A percentile compares a stretch with the other conserved stretches of the same genome.
Evolutionary conservation across 2,888 invertebrate genomes (phyloP).

Genomic region (Hylaea fasciaria): DNA sequence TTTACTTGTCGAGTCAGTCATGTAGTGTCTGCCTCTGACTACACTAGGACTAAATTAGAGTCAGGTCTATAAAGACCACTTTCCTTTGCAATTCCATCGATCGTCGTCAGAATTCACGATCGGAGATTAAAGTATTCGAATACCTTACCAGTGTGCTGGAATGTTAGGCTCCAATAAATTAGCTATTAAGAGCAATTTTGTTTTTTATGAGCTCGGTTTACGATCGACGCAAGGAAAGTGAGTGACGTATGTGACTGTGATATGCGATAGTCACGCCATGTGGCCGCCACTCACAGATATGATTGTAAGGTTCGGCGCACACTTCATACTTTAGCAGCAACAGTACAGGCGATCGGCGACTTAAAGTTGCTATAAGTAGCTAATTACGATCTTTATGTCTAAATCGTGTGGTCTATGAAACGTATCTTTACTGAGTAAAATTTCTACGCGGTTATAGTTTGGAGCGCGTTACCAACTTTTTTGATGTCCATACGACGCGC

Average conservation of each 20-base stretch:
- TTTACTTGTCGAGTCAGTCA: too few species aligned
- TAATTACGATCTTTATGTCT: too few species aligned
- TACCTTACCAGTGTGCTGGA: background rate
- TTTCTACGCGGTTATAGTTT: too few species aligned
- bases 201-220: background rate
- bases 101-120: conserved; percentile 2
- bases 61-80: too few species aligned
- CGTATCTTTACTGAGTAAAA: too few species aligned
- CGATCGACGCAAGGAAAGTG: conserved; percentile 19
- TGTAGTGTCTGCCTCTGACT: too few species aligned
- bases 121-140: background rate
- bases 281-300: conserved; percentile 7
- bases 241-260: conserved; percentile 6
- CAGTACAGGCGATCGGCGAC: background rate
- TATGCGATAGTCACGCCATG: conserved; percentile 15
- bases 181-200: background rate
- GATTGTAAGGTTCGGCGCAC: background rate
- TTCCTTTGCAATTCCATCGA: too few species aligned
- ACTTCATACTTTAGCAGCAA: background rate
- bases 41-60: too few species aligned
- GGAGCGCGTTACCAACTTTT: too few species aligned
- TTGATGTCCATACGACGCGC: too few species aligned
- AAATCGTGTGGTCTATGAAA: too few species aligned
- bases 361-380: background rate
- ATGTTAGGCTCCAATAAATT: conserved; percentile 1